Conservation (phyloP, 2,888 invertebrate genomes). For the Maniola hyperantus region DNA sequence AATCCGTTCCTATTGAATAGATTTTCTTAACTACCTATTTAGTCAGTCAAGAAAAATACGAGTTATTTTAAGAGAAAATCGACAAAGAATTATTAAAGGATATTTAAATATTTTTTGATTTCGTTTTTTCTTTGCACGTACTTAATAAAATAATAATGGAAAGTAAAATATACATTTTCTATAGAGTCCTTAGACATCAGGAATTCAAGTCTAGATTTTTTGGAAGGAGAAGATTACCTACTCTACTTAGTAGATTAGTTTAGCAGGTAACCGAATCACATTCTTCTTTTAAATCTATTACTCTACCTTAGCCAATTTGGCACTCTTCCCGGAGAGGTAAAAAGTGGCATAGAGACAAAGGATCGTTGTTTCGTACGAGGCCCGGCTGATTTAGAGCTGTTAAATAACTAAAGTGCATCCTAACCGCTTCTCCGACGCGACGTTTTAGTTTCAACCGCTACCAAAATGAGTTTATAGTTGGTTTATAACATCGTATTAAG, state of each 20-base stretch:
- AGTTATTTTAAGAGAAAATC: too few relatives aligned
- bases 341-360: neutral
- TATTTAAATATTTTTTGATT: too few relatives aligned
- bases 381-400: constrained; percentile 1
- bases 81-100: too few relatives aligned
- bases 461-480: constrained; percentile 1
- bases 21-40: too few relatives aligned
- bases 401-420: constrained; percentile 11
- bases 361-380: neutral
- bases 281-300: neutral
- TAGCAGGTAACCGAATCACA: neutral
- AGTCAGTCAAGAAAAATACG: too few relatives aligned
- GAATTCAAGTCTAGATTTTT: too few relatives aligned
- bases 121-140: too few relatives aligned
- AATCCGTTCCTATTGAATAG: too few relatives aligned
- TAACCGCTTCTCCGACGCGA: neutral
- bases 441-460: neutral
- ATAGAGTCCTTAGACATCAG: too few relatives aligned
- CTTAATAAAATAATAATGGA: too few relatives aligned
- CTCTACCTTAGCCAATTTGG: constrained; percentile 4
- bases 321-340: constrained; percentile 1
- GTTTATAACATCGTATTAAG: neutral
- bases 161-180: too few relatives aligned
- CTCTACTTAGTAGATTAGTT: neutral
- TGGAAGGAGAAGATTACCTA: neutral